These are phyloP conservation scores for Sigmodon hispidus DNA, from an alignment of 2,113 vertebrate genomes.

Conservation along the genomic window DNA sequence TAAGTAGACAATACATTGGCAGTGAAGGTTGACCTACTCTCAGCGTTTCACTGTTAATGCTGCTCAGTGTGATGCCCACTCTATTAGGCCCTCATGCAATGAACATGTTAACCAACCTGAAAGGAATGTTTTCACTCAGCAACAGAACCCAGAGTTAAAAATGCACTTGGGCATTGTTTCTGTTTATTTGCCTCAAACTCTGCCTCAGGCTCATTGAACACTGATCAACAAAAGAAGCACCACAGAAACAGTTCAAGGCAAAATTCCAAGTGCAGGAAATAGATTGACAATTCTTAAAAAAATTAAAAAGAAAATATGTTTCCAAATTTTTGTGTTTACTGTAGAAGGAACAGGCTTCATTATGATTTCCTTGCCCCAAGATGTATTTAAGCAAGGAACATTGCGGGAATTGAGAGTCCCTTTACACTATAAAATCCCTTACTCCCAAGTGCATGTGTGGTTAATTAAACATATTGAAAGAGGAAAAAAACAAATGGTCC, in stretches of 20 bases:
- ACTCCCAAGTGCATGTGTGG: background rate
- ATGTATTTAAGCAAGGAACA: background rate
- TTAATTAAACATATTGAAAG: slow-evolving; percentile 48
- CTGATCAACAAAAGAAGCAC: slow-evolving; percentile 43
- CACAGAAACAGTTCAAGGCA: slow-evolving; percentile 60
- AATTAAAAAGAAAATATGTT: background rate
- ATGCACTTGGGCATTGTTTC: slow-evolving; percentile 58
- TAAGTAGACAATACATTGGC: slow-evolving; percentile 23
- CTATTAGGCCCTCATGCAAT: slow-evolving; percentile 3
- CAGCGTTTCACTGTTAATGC: background rate
- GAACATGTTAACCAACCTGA: slow-evolving; percentile 55
- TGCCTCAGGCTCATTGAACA: slow-evolving; percentile 71
- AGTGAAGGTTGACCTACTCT: background rate
- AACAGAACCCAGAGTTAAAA: slow-evolving; percentile 65
- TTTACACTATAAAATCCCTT: background rate
- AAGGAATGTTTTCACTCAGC: slow-evolving; percentile 67
- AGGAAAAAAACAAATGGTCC: slow-evolving; percentile 17
- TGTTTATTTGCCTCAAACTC: slow-evolving; percentile 73
- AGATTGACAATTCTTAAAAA: slow-evolving; percentile 17
- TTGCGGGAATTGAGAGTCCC: background rate
- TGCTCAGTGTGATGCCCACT: background rate
- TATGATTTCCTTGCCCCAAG: slow-evolving; percentile 14
- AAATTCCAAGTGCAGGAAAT: slow-evolving; percentile 55
- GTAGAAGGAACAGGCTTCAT: slow-evolving; percentile 29
- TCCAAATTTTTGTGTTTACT: slow-evolving; percentile 24